phyloP scores from a whole-genome alignment of 2,113 vertebrate species.

The Stigmatopora argus region DNA sequence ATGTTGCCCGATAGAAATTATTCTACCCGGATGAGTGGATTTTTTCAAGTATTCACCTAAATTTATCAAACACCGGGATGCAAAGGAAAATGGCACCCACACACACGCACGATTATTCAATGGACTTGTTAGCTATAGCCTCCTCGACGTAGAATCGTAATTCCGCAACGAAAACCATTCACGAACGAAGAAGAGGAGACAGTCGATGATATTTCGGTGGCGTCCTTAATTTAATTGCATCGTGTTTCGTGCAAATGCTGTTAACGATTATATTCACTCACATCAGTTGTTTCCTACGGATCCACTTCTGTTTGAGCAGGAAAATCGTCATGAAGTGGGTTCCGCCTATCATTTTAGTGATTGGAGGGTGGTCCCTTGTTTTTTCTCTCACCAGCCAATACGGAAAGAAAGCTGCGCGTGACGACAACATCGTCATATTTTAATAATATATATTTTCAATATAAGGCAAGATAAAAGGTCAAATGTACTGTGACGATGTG shows the following conservation, averaged over 20 bases:
- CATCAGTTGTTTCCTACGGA: background rate
- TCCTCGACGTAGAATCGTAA: background rate
- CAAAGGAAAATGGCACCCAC: background rate
- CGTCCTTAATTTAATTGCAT: background rate
- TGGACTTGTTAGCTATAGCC: constrained; percentile 2
- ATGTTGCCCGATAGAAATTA: background rate
- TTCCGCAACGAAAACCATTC: background rate
- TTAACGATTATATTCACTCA: background rate
- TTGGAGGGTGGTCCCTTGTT: background rate
- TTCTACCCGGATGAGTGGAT: no score
- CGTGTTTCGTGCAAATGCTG: background rate
- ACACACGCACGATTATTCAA: background rate
- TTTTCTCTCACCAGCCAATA: background rate
- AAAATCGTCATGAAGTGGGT: no score
- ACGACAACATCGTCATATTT: background rate
- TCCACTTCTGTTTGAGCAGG: background rate
- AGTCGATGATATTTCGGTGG: background rate
- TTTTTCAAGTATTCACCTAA: background rate
- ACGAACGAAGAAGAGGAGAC: no score
- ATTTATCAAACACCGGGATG: background rate
- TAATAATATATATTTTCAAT: background rate
- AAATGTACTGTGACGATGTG: no score
- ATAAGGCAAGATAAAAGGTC: no score
- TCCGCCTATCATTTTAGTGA: background rate
- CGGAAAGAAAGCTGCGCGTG: background rate